Evolutionary conservation across 2,888 invertebrate genomes (phyloP).

Genomic region (Choristoneura rosaceana): DNA sequence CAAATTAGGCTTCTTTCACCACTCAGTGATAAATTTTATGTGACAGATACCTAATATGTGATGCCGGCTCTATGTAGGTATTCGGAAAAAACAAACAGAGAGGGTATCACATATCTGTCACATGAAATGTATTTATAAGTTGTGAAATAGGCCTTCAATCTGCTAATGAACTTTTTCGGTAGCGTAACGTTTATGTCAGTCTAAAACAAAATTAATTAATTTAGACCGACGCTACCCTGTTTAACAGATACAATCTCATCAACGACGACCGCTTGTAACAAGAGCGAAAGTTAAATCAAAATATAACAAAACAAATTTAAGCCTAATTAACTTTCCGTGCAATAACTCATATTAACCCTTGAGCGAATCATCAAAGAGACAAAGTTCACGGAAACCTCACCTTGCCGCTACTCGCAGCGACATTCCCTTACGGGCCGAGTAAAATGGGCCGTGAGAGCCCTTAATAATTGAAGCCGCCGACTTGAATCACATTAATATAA

Average conservation of each 20-base stretch:
- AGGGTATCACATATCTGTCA: too few species aligned
- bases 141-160: too few species aligned
- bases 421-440: constrained; percentile 43
- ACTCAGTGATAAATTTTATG: neutral
- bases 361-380: constrained; percentile 47
- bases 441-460: constrained; percentile 44
- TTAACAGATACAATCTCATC: constrained; percentile 7
- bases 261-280: constrained; percentile 11
- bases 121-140: too few species aligned
- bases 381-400: constrained; percentile 45
- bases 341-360: constrained; percentile 49
- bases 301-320: constrained; percentile 44
- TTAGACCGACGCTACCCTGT: constrained; percentile 6
- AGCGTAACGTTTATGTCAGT: neutral
- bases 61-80: too few species aligned
- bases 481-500: constrained; percentile 50
- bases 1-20: neutral
- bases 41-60: too few species aligned
- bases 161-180: neutral
- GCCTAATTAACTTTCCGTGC: constrained; percentile 50
- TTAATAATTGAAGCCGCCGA: constrained; percentile 46
- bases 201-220: constrained; percentile 13
- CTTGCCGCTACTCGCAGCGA: constrained; percentile 45
- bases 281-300: constrained; percentile 36
- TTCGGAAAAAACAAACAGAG: too few species aligned